Base-by-base conservation (phyloP, 1,140 invertebrate genomes). In the Eupeodes corollae region DNA sequence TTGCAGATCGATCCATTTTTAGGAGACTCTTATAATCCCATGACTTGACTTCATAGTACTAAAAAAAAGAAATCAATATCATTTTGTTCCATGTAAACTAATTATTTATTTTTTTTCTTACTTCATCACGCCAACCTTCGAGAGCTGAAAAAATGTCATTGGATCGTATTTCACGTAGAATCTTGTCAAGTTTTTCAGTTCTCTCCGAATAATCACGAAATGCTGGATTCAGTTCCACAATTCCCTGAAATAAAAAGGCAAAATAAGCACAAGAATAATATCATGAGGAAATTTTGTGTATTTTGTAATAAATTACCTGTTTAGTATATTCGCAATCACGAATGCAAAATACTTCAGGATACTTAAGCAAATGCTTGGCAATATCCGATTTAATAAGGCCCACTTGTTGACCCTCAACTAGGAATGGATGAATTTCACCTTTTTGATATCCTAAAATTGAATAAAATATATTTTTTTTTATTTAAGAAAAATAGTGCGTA, bases 1-100 rank as follows among this genome's bases (percentile, higher is more conserved):
- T 87, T 33, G 88, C 90, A 52, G 87, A 88, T 53, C 91, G 75
- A 67, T 96, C 91, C 83, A 96, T 90, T 72, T 91, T 86, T 56
- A 94, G 73, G 11, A 91, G 72, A 45, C 82, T 79, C 55, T 75
- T 75, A 53, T 57, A 56, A 53, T 80, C 80, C 57, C 72, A 75
- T 43, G 77, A 73, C 55, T 83, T 80, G 13, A 95, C 87, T 70
- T 89, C 86, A 68, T 88, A 90, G 70, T 82, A 89, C 79, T 87
- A 59, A 55, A 75, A 74, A 18, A 47, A 8, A 44, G 26, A 42
- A 43, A 41, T 26, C 1, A 32, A 15, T 48, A 47, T 38, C 11
- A 39, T 39, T 40, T 40, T 30, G 12, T 40, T 19, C 14, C 13
- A 35, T 35, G 3, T 6, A 32, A 41, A 47, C 44, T 38, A 31